Evolutionary conservation across 2,888 invertebrate species (phyloP).

Genomic region (Bugula neritina): DNA sequence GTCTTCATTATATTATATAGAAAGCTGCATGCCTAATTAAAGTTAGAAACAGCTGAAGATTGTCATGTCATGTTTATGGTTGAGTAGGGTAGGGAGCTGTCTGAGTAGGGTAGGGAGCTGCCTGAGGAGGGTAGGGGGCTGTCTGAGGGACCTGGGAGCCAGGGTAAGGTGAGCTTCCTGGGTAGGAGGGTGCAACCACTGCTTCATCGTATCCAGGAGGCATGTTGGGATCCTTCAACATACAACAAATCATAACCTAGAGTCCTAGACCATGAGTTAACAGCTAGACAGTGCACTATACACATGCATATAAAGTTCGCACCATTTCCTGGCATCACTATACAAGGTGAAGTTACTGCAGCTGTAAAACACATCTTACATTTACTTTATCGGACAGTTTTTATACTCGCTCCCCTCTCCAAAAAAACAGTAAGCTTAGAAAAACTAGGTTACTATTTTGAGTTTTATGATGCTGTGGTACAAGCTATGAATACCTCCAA

Average conservation of each 20-base stretch:
- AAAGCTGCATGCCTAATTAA: neutral
- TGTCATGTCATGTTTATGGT: neutral
- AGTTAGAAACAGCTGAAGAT: neutral
- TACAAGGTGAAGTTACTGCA: too few relatives aligned
- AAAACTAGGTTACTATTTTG: too few relatives aligned
- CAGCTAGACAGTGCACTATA: neutral
- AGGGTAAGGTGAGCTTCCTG: neutral
- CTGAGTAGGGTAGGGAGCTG: constrained; percentile 15
- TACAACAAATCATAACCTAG: neutral
- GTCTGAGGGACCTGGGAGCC: too few relatives aligned
- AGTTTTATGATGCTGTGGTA: too few relatives aligned
- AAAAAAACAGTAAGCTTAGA: too few relatives aligned
- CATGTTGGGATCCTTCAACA: constrained; percentile 9
- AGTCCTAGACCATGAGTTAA: neutral
- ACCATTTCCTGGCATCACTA: neutral
- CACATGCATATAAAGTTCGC: neutral
- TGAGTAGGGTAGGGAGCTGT: neutral
- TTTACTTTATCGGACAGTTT: too few relatives aligned
- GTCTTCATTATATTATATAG: too few relatives aligned
- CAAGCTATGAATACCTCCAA: too few relatives aligned
- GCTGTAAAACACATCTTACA: too few relatives aligned
- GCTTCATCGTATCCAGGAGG: constrained; percentile 20
- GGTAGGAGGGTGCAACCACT: neutral
- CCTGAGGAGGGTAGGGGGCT: neutral
- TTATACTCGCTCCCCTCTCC: too few relatives aligned